Evolutionary conservation across 2,888 invertebrate genomes (phyloP).

Genomic region (Ephialtes manifestator): DNA sequence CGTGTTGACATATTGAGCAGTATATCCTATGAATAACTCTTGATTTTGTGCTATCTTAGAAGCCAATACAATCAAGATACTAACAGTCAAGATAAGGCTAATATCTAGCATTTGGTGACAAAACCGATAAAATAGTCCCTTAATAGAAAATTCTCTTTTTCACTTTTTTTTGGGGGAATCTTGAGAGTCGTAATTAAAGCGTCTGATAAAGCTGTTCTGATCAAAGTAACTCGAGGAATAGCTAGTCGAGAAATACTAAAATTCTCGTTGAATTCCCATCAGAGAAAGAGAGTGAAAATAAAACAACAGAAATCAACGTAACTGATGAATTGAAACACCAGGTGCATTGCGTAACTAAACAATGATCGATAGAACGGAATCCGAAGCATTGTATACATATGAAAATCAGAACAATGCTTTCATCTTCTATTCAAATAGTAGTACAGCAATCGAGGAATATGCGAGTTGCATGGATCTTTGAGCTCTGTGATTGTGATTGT

Average conservation of each 20-base stretch:
- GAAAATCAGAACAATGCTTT: slow-evolving; percentile 14
- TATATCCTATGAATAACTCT: not conserved
- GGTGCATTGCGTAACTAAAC: not conserved
- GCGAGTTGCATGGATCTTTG: not conserved
- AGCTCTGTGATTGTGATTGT: slow-evolving; percentile 12
- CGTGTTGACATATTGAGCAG: not conserved
- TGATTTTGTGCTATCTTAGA: not conserved
- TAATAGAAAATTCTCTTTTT: slow-evolving; percentile 1
- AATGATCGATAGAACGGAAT: slow-evolving; percentile 25
- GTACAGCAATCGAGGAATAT: not conserved
- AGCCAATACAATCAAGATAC: slow-evolving; percentile 9
- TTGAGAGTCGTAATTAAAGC: slow-evolving; percentile 31
- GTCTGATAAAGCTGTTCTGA: slow-evolving; percentile 51
- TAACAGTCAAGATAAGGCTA: not conserved
- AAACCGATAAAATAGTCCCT: not conserved
- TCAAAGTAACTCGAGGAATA: slow-evolving; percentile 44
- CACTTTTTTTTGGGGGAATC: slow-evolving; percentile 26
- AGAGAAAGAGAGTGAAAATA: not conserved
- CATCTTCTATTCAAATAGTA: slow-evolving; percentile 3
- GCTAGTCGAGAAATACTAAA: slow-evolving; percentile 14
- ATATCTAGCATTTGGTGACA: not conserved
- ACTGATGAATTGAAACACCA: not conserved
- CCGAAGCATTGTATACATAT: slow-evolving; percentile 20
- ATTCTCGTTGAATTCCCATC: slow-evolving; percentile 6
- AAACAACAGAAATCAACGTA: not conserved